Percentiles rank a stretch among this genome's conserved stretches.
phyloP scores from a whole-genome alignment of 2,797 vertebrate genomes.

The Naso thynnoides region DNA sequence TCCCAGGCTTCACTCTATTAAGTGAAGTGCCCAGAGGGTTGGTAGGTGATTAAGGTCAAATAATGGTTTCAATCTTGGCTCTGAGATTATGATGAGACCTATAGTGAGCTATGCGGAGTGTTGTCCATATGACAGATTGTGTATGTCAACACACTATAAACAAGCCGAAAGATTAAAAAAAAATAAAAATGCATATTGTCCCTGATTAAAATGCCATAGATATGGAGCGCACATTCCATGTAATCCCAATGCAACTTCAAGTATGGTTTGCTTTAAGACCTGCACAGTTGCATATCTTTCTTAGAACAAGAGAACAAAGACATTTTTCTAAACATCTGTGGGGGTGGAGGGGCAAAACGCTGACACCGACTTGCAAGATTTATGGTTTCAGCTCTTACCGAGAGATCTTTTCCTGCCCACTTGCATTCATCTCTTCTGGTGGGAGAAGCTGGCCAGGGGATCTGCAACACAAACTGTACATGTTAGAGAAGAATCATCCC shows the following conservation, averaged over 20 bases:
- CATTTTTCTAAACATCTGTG: slow-evolving; percentile 40
- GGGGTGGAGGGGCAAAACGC: slow-evolving; percentile 38
- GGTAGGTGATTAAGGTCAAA: slow-evolving; percentile 61
- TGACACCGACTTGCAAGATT: slow-evolving; percentile 39
- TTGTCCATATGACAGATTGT: slow-evolving; percentile 49
- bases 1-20: slow-evolving; percentile 23
- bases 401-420: slow-evolving; percentile 98
- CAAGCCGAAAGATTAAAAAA: slow-evolving; percentile 14
- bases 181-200: slow-evolving; percentile 5
- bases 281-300: slow-evolving; percentile 27
- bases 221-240: neutral
- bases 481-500: slow-evolving; percentile 33
- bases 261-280: slow-evolving; percentile 17
- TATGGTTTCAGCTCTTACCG: slow-evolving; percentile 85
- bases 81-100: slow-evolving; percentile 50
- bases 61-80: slow-evolving; percentile 45
- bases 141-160: slow-evolving; percentile 40
- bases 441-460: slow-evolving; percentile 93
- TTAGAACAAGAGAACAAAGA: slow-evolving; percentile 42
- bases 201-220: slow-evolving; percentile 31
- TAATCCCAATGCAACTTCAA: slow-evolving; percentile 11
- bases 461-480: slow-evolving; percentile 83
- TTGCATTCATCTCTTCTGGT: slow-evolving; percentile 96
- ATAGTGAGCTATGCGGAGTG: neutral
- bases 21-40: slow-evolving; percentile 38